Base-by-base conservation (phyloP, 2,113 vertebrate species). In the Plecturocebus donacophilus region DNA sequence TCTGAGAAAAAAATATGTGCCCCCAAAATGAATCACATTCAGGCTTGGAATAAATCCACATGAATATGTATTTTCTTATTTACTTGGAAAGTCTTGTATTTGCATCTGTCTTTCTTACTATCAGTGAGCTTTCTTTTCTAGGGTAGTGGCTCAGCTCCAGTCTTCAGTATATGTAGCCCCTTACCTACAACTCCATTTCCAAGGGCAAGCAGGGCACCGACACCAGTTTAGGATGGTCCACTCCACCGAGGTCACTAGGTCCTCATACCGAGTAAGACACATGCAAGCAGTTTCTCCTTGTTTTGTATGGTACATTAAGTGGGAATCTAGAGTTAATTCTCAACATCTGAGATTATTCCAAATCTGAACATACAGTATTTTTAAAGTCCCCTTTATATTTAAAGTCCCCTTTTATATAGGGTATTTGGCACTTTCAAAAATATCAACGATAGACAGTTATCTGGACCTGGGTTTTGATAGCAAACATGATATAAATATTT, bases 51-150 rank as follows among this genome's bases (percentile, higher is more conserved):
- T 79, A 80, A 91, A 89, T 83, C 61, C 79, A 86, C 5, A 35
- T 66, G 38, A 96, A 94, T 56, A 84, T 54, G 90, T 84, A 83
- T 95, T 96, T 94, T 81, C 90, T 91, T 90, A 96, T 87, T 96
- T 96, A 85, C 49, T 96, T 80, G 16, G 71, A 80, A 95, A 96
- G 45, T 27, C 49, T 89, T 66, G 1, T 45, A 54, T 95, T 96
- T 93, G 45, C 68, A 93, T 64, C 84, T 81, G 86, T 94, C 77
- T 96, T 93, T 95, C 90, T 96, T 76, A 93, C 49, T 83, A 71
- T 49, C 20, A 77, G 8, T 61, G 40, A 94, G 87, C 47, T 76
- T 92, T 94, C 61, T 96, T 96, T 81, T 92, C 40, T 75, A 73
- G 56, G n/a, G 38, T 23, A 90, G 56, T 77, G 77, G 49, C 84